A percentile compares a stretch with the other conserved stretches of the same genome.
Conservation (phyloP, 2,113 vertebrate genomes). For the Chloroceryle aenea region DNA sequence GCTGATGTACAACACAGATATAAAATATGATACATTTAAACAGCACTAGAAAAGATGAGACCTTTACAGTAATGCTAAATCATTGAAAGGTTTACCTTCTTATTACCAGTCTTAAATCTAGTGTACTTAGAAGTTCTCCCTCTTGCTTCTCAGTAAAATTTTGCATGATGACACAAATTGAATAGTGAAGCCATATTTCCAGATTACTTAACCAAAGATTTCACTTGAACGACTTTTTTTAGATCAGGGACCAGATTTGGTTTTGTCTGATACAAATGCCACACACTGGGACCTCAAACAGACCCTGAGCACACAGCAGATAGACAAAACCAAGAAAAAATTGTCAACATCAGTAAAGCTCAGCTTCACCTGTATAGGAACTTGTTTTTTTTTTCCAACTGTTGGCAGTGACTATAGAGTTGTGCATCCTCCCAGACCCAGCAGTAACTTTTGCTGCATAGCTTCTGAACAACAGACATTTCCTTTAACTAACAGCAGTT, state of each 20-base stretch:
- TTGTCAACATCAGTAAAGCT: background rate
- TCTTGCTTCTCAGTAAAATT: background rate
- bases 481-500: background rate
- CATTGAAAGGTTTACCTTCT: background rate
- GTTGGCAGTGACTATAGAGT: background rate
- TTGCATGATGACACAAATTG: background rate
- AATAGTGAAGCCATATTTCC: background rate
- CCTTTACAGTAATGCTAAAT: background rate
- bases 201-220: background rate
- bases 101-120: background rate
- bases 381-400: background rate
- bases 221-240: background rate
- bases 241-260: background rate
- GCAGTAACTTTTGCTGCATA: background rate
- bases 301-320: background rate
- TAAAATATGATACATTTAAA: background rate
- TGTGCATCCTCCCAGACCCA: background rate
- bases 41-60: background rate
- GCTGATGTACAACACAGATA: background rate
- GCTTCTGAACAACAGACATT: background rate
- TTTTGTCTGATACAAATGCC: background rate
- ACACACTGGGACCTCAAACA: background rate
- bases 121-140: background rate
- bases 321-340: background rate
- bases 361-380: background rate